phyloP scores from a whole-genome alignment of 2,113 vertebrate genomes.

The Pipra filicauda region DNA sequence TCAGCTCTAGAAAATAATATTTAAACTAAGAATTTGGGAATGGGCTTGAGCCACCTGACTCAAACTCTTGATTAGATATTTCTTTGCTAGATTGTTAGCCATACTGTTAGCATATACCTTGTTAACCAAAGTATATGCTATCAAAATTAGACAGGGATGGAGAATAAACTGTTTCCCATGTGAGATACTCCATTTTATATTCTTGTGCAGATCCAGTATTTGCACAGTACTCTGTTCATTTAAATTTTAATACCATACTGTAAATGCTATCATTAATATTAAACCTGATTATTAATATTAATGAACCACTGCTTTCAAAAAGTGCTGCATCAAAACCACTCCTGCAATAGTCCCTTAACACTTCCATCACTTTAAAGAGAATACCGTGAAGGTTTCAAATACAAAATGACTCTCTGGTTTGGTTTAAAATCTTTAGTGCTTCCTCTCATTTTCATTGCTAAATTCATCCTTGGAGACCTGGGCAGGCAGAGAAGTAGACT shows the following conservation, averaged over 20 bases:
- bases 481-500: neutral
- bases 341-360: neutral
- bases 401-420: neutral
- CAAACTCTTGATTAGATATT: neutral
- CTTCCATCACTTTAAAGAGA: neutral
- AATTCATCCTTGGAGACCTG: neutral
- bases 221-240: neutral
- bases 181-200: neutral
- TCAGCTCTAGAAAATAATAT: neutral
- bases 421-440: neutral
- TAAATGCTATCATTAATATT: slow-evolving; percentile 24
- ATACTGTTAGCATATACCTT: too few species aligned
- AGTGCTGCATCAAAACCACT: neutral
- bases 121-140: neutral
- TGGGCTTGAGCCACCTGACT: neutral
- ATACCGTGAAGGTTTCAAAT: neutral
- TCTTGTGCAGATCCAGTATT: neutral
- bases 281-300: neutral
- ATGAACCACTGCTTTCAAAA: neutral
- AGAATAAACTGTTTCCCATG: neutral
- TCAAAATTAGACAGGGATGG: neutral
- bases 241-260: neutral
- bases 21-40: neutral
- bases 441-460: neutral
- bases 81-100: neutral